Evolutionary conservation across 1,140 invertebrate genomes (phyloP).

Genomic region (Gerris buenoi): DNA sequence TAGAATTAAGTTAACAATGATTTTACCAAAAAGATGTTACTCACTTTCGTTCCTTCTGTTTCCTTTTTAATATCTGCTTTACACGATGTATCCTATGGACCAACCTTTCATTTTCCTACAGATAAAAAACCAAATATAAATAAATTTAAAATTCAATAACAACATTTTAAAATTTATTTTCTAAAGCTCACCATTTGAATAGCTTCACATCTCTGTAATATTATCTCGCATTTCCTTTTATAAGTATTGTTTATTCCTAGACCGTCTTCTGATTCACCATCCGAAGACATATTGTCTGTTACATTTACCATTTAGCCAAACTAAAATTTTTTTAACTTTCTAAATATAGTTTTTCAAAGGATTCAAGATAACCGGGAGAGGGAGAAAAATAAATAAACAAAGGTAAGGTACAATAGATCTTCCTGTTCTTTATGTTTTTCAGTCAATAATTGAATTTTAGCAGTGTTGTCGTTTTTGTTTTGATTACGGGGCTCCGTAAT

Average conservation of each 20-base stretch:
- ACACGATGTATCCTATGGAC: slow-evolving; percentile 35
- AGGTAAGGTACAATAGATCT: too few species aligned
- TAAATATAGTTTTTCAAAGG: too few species aligned
- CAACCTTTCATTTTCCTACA: slow-evolving; percentile 41
- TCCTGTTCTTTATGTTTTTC: too few species aligned
- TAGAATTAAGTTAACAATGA: too few species aligned
- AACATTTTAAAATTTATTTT: neutral
- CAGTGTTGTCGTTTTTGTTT: too few species aligned
- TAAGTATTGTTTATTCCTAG: slow-evolving; percentile 39
- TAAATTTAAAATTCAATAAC: neutral
- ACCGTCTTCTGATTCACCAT: slow-evolving; percentile 37
- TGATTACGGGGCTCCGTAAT: too few species aligned
- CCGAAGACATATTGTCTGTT: slow-evolving; percentile 12
- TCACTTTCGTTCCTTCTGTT: slow-evolving; percentile 23
- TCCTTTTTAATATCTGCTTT: slow-evolving; percentile 19
- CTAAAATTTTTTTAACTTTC: too few species aligned
- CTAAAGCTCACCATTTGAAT: slow-evolving; percentile 34
- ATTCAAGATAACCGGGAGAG: too few species aligned
- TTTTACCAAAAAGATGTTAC: too few species aligned
- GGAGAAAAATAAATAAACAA: too few species aligned
- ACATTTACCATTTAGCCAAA: neutral
- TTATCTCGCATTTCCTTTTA: slow-evolving; percentile 43
- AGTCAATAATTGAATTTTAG: too few species aligned
- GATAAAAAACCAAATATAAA: neutral
- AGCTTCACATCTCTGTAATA: slow-evolving; percentile 44